A percentile compares a stretch with the other conserved stretches of the same genome.
These are phyloP conservation scores for Thymallus thymallus DNA, from an alignment of 2,113 vertebrate genomes.

Conservation along the genomic window DNA sequence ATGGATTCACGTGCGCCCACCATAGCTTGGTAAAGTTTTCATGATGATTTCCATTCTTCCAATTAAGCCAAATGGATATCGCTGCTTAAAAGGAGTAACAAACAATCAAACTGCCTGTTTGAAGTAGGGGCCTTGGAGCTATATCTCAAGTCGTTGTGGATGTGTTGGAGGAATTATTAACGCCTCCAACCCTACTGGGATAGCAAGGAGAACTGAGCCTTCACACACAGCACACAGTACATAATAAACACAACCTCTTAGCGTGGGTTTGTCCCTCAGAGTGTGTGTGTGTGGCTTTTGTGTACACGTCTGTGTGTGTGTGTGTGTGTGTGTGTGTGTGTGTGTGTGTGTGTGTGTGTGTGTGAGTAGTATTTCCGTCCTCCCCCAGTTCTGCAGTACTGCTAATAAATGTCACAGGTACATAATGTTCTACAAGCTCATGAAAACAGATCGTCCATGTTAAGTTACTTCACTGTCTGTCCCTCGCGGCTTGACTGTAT, in stretches of 20 bases:
- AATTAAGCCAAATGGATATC: constrained; percentile 50
- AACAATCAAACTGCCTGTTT: constrained; percentile 64
- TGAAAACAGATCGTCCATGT: constrained; percentile 64
- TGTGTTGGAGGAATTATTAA: constrained; percentile 67
- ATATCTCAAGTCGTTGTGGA: constrained; percentile 63
- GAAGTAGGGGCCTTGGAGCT: constrained; percentile 67
- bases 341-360: constrained; percentile 7
- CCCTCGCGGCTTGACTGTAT: constrained; percentile 53
- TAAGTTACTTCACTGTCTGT: constrained; percentile 54
- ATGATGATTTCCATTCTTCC: constrained; percentile 56
- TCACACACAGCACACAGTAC: constrained; percentile 9
- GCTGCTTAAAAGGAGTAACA: constrained; percentile 41
- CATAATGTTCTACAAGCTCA: constrained; percentile 64
- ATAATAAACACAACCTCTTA: constrained; percentile 53
- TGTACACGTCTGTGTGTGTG: constrained; percentile 27
- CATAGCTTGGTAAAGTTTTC: constrained; percentile 50
- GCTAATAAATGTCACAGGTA: constrained; percentile 70
- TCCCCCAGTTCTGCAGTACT: constrained; percentile 45
- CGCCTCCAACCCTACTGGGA: constrained; percentile 63
- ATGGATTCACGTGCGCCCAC: constrained; percentile 45
- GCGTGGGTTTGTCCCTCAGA: constrained; percentile 6
- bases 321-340: constrained; percentile 20
- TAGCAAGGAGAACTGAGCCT: constrained; percentile 32
- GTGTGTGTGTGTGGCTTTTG: constrained; percentile 29
- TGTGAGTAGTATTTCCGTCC: constrained; percentile 47